Evolutionary conservation across 1,140 invertebrate genomes (phyloP).

Genomic region (Drosophila ananassae): DNA sequence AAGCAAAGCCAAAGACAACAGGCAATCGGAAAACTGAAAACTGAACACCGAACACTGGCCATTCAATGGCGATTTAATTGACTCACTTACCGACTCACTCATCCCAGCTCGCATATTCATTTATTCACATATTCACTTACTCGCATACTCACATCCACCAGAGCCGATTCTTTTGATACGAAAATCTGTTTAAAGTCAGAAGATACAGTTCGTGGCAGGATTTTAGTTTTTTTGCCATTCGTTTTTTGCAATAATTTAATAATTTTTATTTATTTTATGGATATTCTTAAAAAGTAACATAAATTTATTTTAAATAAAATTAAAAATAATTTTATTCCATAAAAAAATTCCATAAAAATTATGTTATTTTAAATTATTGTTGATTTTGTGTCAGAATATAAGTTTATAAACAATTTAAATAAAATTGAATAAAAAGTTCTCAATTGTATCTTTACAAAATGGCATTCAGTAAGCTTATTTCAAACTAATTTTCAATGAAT

Average conservation of each 20-base stretch:
- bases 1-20: conserved; percentile 56
- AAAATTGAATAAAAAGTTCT: no score
- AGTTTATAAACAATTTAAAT: no score
- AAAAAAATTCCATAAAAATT: no score
- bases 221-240: background rate
- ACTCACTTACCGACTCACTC: conserved; percentile 30
- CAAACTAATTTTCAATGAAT: no score
- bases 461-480: no score
- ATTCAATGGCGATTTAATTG: conserved; percentile 68
- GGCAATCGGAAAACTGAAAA: conserved; percentile 29
- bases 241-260: background rate
- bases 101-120: conserved; percentile 4
- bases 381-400: no score
- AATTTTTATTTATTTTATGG: background rate
- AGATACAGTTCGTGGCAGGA: conserved; percentile 9
- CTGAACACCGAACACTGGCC: conserved; percentile 21
- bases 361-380: no score
- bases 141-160: background rate
- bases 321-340: no score
- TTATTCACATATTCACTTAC: background rate
- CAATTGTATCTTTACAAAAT: no score
- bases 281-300: no score
- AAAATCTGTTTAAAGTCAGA: conserved; percentile 19
- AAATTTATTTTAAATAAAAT: no score
- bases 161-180: conserved; percentile 7